phyloP scores from a whole-genome alignment of 2,113 vertebrate genomes.

The Nettapus auritus region DNA sequence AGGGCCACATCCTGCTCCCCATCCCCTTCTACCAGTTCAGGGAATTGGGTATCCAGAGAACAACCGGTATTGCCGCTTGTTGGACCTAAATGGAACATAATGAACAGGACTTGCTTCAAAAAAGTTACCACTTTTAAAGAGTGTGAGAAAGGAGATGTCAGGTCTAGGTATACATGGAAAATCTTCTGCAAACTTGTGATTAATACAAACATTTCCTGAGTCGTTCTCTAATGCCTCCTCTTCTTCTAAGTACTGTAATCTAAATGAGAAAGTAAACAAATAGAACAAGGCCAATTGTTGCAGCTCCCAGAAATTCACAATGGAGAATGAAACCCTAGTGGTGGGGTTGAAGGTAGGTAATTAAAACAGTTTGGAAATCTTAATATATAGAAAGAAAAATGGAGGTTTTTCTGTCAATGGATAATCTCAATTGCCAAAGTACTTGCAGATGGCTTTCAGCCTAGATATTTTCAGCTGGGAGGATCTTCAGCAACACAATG shows the following conservation, averaged over 20 bases:
- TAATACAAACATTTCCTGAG: background rate
- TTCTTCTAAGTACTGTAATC: background rate
- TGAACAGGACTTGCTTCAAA: background rate
- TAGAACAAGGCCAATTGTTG: background rate
- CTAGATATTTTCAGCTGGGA: conserved; percentile 10
- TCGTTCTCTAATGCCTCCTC: background rate
- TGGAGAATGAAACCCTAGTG: background rate
- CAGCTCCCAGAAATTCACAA: background rate
- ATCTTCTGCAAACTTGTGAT: background rate
- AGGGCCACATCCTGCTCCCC: no score
- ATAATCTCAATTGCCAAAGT: background rate
- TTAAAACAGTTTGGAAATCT: conserved; percentile 42
- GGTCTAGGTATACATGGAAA: background rate
- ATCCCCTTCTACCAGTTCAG: no score
- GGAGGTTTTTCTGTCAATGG: background rate
- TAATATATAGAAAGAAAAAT: conserved; percentile 1
- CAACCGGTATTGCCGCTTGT: no score
- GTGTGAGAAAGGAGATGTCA: background rate
- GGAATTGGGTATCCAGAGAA: no score
- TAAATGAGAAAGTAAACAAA: conserved; percentile 1
- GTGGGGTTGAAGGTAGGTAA: background rate
- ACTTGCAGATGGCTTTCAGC: conserved; percentile 26
- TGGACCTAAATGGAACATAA: background rate
- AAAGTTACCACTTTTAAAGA: background rate
- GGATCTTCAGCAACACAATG: background rate